Evolutionary conservation across 1,140 invertebrate genomes (phyloP), one percentile per base, ranked within the genome.

Genomic region (Ips typographus): DNA sequence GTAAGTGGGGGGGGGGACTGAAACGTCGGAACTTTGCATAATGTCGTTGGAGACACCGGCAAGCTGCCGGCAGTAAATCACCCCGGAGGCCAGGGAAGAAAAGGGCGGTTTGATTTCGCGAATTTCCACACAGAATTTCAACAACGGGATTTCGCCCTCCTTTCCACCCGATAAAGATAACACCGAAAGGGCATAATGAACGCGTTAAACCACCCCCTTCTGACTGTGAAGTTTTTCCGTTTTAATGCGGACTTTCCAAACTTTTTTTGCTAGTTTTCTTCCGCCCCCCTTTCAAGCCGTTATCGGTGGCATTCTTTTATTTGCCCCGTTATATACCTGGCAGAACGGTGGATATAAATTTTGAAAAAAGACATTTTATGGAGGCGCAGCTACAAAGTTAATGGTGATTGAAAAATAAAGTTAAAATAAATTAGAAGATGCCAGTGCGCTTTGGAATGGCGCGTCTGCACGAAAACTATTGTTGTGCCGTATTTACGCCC

Each of bases 11-110:
- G 22, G 22, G 22, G 22, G 22, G 70, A 73, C 73, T 75, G 77
- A 79, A 79, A 79, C 75, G 75, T 77, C 77, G 74, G 74, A 78
- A 79, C 77, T 79, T 79, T 79, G 77, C 77, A 79, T 79, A 79
- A 79, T 79, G 77, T 79, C 76, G 72, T 69, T 74, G 77, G 75
- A 79, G 77, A 79, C 77, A 78, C 75, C 75, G 65, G 70, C 73
- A 73, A 73, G 72, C 76, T 77, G 77, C 73, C 73, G 71, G 67
- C 72, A 72, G 78, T 79, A 79, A 79, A 79, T 79, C 77, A 79
- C 68, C 65, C 65, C 4, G 40, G 22, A 36, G 51, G 43, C 8
- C 4, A 55, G 63, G 41, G 44, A 61, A 61, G 37, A 43, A 22
- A 38, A 52, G 52, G 43, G 42, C 52, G 63, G 65, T 66, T 66